Base-by-base conservation (phyloP, 2,888 invertebrate species). In the Branchipolynoe longqiensis region DNA sequence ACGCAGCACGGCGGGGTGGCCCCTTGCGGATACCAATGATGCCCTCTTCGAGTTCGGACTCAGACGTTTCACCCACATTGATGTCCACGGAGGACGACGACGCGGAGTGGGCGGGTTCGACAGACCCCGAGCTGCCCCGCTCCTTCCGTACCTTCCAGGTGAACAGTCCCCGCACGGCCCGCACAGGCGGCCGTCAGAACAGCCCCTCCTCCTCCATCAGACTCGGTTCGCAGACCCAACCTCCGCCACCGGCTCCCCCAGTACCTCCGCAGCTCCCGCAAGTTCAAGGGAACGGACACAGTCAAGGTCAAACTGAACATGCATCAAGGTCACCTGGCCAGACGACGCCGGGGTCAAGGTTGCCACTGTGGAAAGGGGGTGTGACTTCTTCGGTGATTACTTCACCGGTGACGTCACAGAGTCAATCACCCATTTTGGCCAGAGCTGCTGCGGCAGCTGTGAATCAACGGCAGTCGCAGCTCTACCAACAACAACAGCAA, bases 1-100 rank as follows among this genome's bases (percentile, higher is more conserved):
- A 78, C 48, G 48, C 62, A 62, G n/a, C 48, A 1, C 78, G 78
- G 22, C 78, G 78, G 54, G 78, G 78, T 1, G 48, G 48, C 1
- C 78, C 25, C 25, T n/a, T 78, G 0, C 41, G 78, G 28, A 78
- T 78, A 48, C 78, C 69, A 25, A 64, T 84, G 84, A 84, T 84
- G 84, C 48, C 41, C 12, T 62, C 69, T n/a, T 84, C 84, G 33
- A 84, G 69, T 54, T 84, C 84, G 33, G 84, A 84, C 69, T 48
- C 73, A n/a, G 84, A 84, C 22, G 69, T 62, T 1, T 84, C 84
- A 1, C 84, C 84, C 28, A 62, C 84, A 12, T 31, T 40, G 4
- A 8, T 12, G n/a, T 12, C 28, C 0, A 33, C 25, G 25, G 54
- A 36, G 22, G 78, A 78, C 48, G 78, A 78, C 18, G 78, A 78